Conservation (phyloP, 1,140 invertebrate genomes). For the Vanessa tameamea region DNA sequence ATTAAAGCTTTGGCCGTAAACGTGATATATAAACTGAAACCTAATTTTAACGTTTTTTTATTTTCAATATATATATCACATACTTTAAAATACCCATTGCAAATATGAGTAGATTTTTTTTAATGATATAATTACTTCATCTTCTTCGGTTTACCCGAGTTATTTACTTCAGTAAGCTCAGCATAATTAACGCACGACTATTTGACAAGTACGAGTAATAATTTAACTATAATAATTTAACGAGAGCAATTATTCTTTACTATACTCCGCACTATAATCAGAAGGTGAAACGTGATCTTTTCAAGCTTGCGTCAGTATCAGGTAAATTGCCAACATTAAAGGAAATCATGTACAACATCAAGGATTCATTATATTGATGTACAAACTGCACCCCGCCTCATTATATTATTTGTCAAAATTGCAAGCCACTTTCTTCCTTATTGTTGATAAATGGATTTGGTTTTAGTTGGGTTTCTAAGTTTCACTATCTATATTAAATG, state of each 20-base stretch:
- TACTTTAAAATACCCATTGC: no score
- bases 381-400: conserved; percentile 40
- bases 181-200: conserved; percentile 2
- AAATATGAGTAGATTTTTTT: neutral
- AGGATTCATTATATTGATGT: conserved; percentile 56
- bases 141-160: neutral
- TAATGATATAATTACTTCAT: neutral
- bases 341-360: conserved; percentile 56
- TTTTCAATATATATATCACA: no score
- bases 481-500: neutral
- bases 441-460: conserved; percentile 11
- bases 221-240: conserved; percentile 55
- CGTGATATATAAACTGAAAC: no score
- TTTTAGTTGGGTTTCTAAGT: neutral
- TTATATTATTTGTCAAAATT: conserved; percentile 44
- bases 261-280: conserved; percentile 56
- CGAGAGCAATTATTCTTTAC: conserved; percentile 57
- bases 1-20: no score
- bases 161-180: neutral
- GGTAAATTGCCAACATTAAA: conserved; percentile 65
- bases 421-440: conserved; percentile 36
- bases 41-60: no score
- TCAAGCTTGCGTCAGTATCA: conserved; percentile 56
- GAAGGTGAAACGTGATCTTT: conserved; percentile 55
- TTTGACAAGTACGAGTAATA: conserved; percentile 16